Base-by-base conservation (phyloP, 2,888 invertebrate genomes). In the Tanypteryx hageni region DNA sequence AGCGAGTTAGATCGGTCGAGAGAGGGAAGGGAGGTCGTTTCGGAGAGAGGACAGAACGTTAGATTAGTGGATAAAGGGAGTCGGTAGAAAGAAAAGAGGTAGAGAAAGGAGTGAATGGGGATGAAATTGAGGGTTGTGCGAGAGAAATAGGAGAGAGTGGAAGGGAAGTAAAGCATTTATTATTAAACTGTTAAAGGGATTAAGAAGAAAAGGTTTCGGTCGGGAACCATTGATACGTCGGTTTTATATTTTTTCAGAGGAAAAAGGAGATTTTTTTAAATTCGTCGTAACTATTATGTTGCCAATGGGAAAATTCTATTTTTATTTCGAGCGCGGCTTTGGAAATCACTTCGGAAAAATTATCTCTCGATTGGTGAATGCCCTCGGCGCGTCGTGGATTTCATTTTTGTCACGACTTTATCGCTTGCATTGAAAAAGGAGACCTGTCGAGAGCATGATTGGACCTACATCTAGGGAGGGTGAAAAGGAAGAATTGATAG, bases 41-140 rank as follows among this genome's bases (percentile, higher is more conserved):
- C 0, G 22, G 76, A 44, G 1, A n/a, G 14, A 27, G n/a, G 76
- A 76, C 76, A 76, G 27, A 76, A 76, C 76, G 76, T 76, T 76
- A 76, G 82, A 82, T 82, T 31, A 31, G 31, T 31, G 44, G 82
- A 82, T 31, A 82, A 82, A 82, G 18, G 31, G 44, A 44, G 82
- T 31, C 31, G 31, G 13, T 22, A 27, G 82, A 18, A 82, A 44
- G 44, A 27, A 16, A 14, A 44, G 82, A 82, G 16, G 76, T 11
- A n/a, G 82, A n/a, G 82, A 44, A 16, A 44, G n/a, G 44, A 82
- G 16, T 82, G 44, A 82, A 82, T 3, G 82, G 44, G 82, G 82
- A 44, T 16, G 13, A 31, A 82, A 31, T 82, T 82, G 82, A 44
- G 44, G 82, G 44, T 22, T 27, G 16, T 16, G 31, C 11, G 27